phyloP scores from a whole-genome alignment of 2,888 invertebrate species.

The Xiphydria camelus region DNA sequence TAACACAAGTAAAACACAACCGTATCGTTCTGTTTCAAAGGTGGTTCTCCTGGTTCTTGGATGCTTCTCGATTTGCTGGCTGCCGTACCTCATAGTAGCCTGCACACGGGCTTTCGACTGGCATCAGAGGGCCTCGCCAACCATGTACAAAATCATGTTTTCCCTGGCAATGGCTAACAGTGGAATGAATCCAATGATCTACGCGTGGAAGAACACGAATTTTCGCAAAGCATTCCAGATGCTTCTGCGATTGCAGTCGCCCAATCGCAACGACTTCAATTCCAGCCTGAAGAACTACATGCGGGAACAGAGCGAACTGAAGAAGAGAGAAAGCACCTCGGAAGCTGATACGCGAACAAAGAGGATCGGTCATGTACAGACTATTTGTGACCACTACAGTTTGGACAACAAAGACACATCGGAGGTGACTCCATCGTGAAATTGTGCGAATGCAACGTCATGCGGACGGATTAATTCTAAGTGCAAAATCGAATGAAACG shows the following conservation, averaged over 20 bases:
- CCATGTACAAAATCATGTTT: conserved; percentile 68
- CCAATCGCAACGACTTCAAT: conserved; percentile 63
- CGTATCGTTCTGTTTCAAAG: too few relatives aligned
- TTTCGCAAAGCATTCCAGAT: conserved; percentile 75
- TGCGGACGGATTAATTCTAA: too few relatives aligned
- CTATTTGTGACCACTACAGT: conserved; percentile 12
- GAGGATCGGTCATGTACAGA: conserved; percentile 1
- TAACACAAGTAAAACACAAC: too few relatives aligned
- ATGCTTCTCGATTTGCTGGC: conserved; percentile 80
- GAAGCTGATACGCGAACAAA: background rate
- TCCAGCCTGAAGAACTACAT: conserved; percentile 43
- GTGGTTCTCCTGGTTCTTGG: conserved; percentile 78
- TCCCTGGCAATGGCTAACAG: conserved; percentile 80
- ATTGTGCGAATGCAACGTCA: too few relatives aligned
- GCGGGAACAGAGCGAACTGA: conserved; percentile 28
- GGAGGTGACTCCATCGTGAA: background rate
- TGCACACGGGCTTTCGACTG: conserved; percentile 65
- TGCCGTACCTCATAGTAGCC: conserved; percentile 75
- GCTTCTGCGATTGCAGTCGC: conserved; percentile 68
- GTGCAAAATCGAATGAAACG: too few relatives aligned
- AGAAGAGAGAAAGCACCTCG: conserved; percentile 16
- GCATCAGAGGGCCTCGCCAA: conserved; percentile 60
- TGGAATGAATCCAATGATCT: conserved; percentile 79
- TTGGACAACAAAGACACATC: conserved; percentile 4
- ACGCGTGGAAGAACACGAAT: conserved; percentile 83